Evolutionary conservation across 2,113 vertebrate genomes (phyloP).

Genomic region (Phodopus roborovskii): DNA sequence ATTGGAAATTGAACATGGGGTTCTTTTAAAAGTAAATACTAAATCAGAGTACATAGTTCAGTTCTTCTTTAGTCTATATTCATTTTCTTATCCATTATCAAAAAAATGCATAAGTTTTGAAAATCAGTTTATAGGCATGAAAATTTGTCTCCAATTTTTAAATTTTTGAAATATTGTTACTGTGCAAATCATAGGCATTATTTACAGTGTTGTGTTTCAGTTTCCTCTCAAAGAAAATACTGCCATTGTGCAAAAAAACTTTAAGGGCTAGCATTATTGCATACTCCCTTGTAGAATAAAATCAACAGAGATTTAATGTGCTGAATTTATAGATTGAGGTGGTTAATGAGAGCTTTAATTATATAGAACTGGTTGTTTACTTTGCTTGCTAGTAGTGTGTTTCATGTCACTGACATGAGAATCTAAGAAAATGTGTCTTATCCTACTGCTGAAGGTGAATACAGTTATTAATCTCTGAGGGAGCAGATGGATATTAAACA

Average conservation of each 20-base stretch:
- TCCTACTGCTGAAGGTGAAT: not conserved
- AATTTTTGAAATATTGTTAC: not conserved
- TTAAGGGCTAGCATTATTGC: not conserved
- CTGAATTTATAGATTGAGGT: not conserved
- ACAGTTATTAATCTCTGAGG: not conserved
- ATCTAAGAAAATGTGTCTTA: not conserved
- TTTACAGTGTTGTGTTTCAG: not conserved
- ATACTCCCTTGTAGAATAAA: not conserved
- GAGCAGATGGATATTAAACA: not conserved
- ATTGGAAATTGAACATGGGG: slow-evolving; percentile 53
- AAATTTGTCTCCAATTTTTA: not conserved
- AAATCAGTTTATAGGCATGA: slow-evolving; percentile 1
- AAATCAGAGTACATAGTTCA: slow-evolving; percentile 59
- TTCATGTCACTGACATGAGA: not conserved
- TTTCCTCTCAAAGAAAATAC: not conserved
- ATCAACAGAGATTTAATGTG: not conserved
- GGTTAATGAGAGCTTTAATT: not conserved
- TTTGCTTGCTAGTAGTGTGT: not conserved
- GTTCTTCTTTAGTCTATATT: slow-evolving; percentile 68
- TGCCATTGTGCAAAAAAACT: not conserved
- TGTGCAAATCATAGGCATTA: not conserved
- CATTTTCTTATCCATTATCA: slow-evolving; percentile 67
- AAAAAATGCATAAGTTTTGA: slow-evolving; percentile 65
- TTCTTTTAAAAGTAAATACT: slow-evolving; percentile 55
- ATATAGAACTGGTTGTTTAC: not conserved